phyloP scores from a whole-genome alignment of 2,888 invertebrate species.

The Chrysolina haemoptera region DNA sequence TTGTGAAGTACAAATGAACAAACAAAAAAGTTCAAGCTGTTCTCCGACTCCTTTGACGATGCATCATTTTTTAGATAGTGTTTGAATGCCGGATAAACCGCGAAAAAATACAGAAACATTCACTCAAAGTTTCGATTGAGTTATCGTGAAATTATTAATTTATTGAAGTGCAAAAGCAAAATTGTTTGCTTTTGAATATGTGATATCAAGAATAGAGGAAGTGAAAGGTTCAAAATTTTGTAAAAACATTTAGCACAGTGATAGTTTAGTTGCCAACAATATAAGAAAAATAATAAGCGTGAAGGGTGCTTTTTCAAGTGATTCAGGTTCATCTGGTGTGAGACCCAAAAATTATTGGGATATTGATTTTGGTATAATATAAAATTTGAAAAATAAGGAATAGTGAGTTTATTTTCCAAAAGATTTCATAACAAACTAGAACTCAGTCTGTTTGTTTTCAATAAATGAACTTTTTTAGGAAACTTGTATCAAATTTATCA shows the following conservation, averaged over 20 bases:
- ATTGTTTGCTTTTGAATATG: not conserved
- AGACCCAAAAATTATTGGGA: not conserved
- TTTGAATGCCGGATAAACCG: not conserved
- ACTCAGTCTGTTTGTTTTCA: too few relatives aligned
- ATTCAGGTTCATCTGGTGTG: not conserved
- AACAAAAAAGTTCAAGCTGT: not conserved
- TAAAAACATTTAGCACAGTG: slow-evolving; percentile 3
- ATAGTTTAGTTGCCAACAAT: slow-evolving; percentile 11
- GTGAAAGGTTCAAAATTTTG: not conserved
- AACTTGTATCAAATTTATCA: too few relatives aligned
- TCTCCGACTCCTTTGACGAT: not conserved
- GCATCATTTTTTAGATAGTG: slow-evolving; percentile 12
- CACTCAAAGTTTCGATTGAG: not conserved
- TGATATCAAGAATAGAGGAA: not conserved
- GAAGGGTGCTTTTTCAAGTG: slow-evolving; percentile 10
- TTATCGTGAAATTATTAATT: not conserved
- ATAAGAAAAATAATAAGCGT: not conserved
- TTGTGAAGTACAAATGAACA: not conserved
- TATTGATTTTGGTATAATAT: too few relatives aligned
- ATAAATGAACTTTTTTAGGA: too few relatives aligned
- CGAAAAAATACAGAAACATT: not conserved
- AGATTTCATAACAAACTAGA: too few relatives aligned
- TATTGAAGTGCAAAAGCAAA: not conserved
- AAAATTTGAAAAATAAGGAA: too few relatives aligned
- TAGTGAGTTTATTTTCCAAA: too few relatives aligned